These are phyloP conservation scores for Copsychus sechellarum DNA, from an alignment of 2,113 vertebrate genomes.

Conservation along the genomic window DNA sequence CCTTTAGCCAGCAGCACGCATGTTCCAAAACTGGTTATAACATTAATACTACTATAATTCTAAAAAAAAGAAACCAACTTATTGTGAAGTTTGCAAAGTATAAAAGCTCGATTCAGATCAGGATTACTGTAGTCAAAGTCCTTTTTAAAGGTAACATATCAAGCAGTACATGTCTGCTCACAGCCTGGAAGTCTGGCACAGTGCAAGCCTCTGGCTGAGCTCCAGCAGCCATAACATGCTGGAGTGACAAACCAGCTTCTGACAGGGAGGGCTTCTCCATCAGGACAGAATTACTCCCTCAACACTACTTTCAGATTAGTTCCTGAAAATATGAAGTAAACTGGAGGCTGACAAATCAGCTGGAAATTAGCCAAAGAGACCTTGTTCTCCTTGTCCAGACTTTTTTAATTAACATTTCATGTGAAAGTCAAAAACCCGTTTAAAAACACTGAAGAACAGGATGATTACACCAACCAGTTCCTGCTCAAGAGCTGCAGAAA, in stretches of 20 bases:
- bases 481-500: not conserved
- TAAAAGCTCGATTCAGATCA: not conserved
- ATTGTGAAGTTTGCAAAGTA: not conserved
- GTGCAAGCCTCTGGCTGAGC: not conserved
- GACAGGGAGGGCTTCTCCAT: not conserved
- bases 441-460: not conserved
- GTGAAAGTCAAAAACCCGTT: not conserved
- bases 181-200: not conserved
- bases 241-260: slow-evolving; percentile 24
- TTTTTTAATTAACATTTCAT: not conserved
- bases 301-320: not conserved
- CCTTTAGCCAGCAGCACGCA: fast-evolving
- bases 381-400: not conserved
- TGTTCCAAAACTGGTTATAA: not conserved
- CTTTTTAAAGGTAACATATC: not conserved
- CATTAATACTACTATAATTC: not conserved
- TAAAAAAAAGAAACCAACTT: not conserved
- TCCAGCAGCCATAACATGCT: not conserved
- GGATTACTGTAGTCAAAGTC: not conserved
- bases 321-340: slow-evolving; percentile 12
- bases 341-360: not conserved
- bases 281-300: not conserved
- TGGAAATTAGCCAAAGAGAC: slow-evolving; percentile 12
- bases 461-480: not conserved
- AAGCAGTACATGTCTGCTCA: not conserved